A percentile compares a stretch with the other conserved stretches of the same genome.
Conservation (phyloP, 1,140 invertebrate genomes). For the Asobara japonica region DNA sequence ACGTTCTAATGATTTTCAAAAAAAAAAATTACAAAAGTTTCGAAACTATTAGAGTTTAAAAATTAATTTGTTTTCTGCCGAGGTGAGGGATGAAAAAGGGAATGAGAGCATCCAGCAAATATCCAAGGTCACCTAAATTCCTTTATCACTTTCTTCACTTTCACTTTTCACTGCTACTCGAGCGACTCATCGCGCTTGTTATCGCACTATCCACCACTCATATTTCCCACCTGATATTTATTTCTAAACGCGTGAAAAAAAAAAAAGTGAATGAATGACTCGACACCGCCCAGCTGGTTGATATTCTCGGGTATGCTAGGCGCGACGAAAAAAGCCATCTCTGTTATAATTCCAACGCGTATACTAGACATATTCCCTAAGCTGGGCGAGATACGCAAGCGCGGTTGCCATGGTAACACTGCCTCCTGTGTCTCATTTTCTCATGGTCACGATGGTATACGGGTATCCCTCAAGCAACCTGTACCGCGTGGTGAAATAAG, state of each 20-base stretch:
- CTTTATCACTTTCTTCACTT: neutral
- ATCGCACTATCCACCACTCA: no score
- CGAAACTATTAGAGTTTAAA: no score
- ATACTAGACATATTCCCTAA: neutral
- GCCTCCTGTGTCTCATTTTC: constrained; percentile 1
- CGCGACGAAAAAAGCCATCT: constrained; percentile 51
- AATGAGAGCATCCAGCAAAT: neutral
- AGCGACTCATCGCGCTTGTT: neutral
- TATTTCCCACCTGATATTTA: no score
- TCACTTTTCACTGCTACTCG: neutral
- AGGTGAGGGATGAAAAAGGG: neutral
- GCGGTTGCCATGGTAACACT: constrained; percentile 21
- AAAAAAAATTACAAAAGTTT: no score
- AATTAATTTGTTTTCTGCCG: neutral
- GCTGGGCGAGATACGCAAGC: constrained; percentile 42
- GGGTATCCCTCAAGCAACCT: neutral
- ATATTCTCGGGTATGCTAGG: constrained; percentile 55
- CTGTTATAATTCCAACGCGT: constrained; percentile 40
- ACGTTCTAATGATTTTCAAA: no score
- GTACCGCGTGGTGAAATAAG: neutral
- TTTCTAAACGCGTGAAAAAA: constrained; percentile 47
- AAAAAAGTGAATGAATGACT: constrained; percentile 34
- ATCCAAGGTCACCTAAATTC: neutral
- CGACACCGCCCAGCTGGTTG: constrained; percentile 63
- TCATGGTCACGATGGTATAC: neutral